phyloP scores from a whole-genome alignment of 2,113 vertebrate species.

The Platycercus adscitus region DNA sequence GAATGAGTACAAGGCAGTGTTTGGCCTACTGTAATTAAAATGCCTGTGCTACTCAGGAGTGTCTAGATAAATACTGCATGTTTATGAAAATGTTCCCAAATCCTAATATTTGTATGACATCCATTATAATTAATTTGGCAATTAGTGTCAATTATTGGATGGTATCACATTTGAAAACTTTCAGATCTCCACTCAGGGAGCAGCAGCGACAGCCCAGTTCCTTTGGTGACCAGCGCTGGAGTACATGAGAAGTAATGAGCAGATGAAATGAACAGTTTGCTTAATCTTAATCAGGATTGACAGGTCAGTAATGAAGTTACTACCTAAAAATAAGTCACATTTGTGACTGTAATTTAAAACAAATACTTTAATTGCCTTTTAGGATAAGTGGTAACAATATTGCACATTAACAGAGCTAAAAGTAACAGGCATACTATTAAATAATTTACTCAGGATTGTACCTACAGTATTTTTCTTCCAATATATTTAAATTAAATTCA shows the following conservation, averaged over 20 bases:
- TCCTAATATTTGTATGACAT: not conserved
- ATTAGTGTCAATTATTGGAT: not conserved
- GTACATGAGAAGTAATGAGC: not conserved
- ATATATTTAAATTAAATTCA: not conserved
- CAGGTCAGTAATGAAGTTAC: not conserved
- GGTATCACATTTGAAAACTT: not conserved
- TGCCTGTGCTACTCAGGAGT: not conserved
- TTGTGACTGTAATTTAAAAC: conserved; percentile 16
- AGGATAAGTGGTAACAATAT: not conserved
- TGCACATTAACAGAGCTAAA: not conserved
- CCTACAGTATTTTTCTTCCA: not conserved
- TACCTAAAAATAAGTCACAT: conserved; percentile 6
- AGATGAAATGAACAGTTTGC: not conserved
- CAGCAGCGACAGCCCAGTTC: not conserved
- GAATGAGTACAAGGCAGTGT: not conserved
- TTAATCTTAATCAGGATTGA: conserved; percentile 1
- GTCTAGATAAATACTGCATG: not conserved
- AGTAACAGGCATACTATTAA: not conserved
- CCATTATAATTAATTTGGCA: not conserved
- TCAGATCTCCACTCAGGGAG: not conserved
- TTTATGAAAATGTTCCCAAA: not conserved
- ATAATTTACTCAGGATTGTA: not conserved
- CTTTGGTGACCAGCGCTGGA: not conserved
- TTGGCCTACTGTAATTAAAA: not conserved
- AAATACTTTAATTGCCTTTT: conserved; percentile 14